Conservation (phyloP, 2,797 vertebrate genomes). For the Ibycter americanus region DNA sequence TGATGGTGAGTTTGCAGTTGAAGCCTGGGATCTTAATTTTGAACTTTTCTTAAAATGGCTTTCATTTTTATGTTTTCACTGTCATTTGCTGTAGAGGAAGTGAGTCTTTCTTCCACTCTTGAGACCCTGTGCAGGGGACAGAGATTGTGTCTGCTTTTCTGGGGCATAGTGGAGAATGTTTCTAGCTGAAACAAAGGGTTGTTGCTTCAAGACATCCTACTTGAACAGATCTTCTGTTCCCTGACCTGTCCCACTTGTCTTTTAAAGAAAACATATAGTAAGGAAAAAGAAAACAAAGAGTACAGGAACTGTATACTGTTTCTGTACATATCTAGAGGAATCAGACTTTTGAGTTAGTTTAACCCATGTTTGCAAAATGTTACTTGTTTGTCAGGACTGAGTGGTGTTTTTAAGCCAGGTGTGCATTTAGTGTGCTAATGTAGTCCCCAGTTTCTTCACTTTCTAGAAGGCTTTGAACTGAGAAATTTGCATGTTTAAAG, state of each 20-base stretch:
- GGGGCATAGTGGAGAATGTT: background rate
- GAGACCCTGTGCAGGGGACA: conserved; percentile 7
- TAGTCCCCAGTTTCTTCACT: background rate
- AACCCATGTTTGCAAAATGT: background rate
- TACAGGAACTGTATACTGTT: background rate
- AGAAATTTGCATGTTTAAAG: background rate
- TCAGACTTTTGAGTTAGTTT: background rate
- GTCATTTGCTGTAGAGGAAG: background rate
- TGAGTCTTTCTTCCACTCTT: conserved; percentile 13
- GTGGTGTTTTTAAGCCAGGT: background rate
- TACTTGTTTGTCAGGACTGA: background rate
- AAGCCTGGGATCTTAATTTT: background rate
- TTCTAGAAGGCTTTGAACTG: background rate
- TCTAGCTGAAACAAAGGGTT: background rate
- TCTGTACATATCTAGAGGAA: background rate
- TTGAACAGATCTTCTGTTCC: background rate
- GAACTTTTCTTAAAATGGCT: background rate
- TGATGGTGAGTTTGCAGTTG: background rate
- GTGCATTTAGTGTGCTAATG: background rate
- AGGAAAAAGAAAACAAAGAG: background rate
- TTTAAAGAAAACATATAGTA: background rate
- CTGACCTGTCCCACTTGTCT: conserved; percentile 5
- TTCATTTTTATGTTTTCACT: background rate
- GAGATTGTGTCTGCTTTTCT: conserved; percentile 53
- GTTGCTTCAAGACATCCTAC: background rate